Evolutionary conservation across 2,797 vertebrate species (phyloP), one percentile per base, ranked within the genome.

Genomic region (Pipistrellus pipistrellus): DNA sequence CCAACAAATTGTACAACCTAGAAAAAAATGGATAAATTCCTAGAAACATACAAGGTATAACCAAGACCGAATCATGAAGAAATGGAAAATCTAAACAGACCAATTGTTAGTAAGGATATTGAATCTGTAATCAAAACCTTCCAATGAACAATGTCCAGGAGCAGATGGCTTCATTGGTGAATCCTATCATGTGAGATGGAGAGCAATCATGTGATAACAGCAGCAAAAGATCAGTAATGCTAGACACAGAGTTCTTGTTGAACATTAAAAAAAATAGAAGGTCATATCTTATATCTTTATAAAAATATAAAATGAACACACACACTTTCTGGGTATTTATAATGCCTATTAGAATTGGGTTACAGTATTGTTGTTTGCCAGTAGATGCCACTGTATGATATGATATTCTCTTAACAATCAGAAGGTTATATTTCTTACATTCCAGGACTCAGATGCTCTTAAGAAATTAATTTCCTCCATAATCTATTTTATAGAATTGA

Each of bases 361-460:
- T 90, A 77, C 64, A 86, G 53, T 86, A 72, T 92, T 92, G 51
- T 73, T 4, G 21, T 90, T 78, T 90, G 55, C 76, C 82, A 77
- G 38, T 72, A 91, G 64, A 92, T 90, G 64, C 86, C 71, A 87
- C 64, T 87, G 32, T 83, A 69, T 59, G 32, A 55, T 82, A 59
- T 41, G n/a, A 38, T 57, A 73, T 72, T 9, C 27, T 90, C 77
- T 92, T 75, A 72, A 73, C 27, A 44, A 51, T 23, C n/a, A 83
- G 81, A 48, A 51, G 82, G 77, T 69, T 94, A 48, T 77, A 32
- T 57, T 82, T 35, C 62, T 86, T 77, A 53, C 20, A 18, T 77
- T 82, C 38, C 11, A 66, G 62, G 8, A 21, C 15, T 83, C 41
- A 72, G 51, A n/a, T 72, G 57, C 38, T 90, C n/a, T 72, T 64